A percentile compares a stretch with the other conserved stretches of the same genome.
Evolutionary conservation across 2,888 invertebrate species (phyloP).

Genomic region (Agrochola circellaris): DNA sequence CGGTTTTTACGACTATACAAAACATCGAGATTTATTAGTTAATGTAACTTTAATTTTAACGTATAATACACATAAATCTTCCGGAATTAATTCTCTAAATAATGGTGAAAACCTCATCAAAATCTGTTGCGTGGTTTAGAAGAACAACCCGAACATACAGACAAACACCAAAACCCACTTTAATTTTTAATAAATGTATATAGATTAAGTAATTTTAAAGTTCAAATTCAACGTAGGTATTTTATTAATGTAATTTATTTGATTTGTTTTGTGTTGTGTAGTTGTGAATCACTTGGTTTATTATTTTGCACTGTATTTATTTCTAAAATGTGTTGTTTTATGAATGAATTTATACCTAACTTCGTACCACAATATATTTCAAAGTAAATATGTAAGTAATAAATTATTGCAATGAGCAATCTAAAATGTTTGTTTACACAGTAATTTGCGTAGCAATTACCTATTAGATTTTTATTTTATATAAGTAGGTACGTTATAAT

Average conservation of each 20-base stretch:
- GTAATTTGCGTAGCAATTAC: neutral
- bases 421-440: slow-evolving; percentile 11
- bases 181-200: no score
- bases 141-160: no score
- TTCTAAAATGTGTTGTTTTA: neutral
- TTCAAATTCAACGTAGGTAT: neutral
- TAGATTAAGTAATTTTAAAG: neutral
- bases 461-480: neutral
- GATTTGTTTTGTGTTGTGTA: neutral
- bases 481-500: no score
- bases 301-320: neutral
- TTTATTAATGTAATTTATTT: neutral
- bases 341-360: slow-evolving; percentile 27
- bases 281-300: slow-evolving; percentile 19
- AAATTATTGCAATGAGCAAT: neutral
- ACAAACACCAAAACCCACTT: no score
- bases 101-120: no score
- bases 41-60: no score
- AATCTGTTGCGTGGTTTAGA: no score
- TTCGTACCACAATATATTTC: slow-evolving; percentile 1
- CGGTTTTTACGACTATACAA: no score
- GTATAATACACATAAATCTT: no score
- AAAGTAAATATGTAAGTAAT: slow-evolving; percentile 6
- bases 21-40: no score
- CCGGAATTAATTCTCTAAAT: no score